Evolutionary conservation across 2,888 invertebrate species (phyloP).

Genomic region (Deroplatys truncata): DNA sequence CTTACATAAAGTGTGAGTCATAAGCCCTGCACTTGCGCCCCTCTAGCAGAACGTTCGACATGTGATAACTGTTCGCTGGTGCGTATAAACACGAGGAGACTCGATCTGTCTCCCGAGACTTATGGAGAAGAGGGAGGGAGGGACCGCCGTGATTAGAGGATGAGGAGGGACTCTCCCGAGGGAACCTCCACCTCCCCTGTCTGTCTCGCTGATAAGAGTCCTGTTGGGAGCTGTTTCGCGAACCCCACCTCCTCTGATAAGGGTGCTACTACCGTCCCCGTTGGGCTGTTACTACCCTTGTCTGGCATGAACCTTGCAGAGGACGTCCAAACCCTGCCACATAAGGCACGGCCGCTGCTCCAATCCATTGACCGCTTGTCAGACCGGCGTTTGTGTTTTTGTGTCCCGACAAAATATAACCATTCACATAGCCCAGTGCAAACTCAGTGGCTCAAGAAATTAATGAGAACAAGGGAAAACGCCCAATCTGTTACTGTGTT

Average conservation of each 20-base stretch:
- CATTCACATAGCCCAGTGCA: too few relatives aligned
- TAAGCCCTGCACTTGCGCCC: background rate
- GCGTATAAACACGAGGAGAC: slow-evolving; percentile 2
- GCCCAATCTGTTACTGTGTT: too few relatives aligned
- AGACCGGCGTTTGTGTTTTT: too few relatives aligned
- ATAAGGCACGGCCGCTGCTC: background rate
- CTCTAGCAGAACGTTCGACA: background rate
- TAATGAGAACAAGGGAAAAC: too few relatives aligned
- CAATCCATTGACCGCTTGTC: background rate
- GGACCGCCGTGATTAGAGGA: background rate
- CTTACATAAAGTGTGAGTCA: too few relatives aligned
- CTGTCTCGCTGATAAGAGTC: slow-evolving; percentile 8
- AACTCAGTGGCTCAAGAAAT: too few relatives aligned
- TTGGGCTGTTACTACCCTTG: background rate
- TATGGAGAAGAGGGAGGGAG: background rate
- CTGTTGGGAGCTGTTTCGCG: slow-evolving; percentile 15
- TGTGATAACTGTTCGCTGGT: slow-evolving; percentile 11
- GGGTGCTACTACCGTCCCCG: slow-evolving; percentile 7
- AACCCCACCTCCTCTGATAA: slow-evolving; percentile 2
- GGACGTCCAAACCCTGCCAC: slow-evolving; percentile 5
- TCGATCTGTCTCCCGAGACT: slow-evolving; percentile 11
- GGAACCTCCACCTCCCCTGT: background rate
- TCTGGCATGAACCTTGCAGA: background rate
- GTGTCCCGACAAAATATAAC: too few relatives aligned
- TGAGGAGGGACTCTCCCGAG: background rate